phyloP scores from a whole-genome alignment of 2,113 vertebrate species.

The Anthoscopus minutus region DNA sequence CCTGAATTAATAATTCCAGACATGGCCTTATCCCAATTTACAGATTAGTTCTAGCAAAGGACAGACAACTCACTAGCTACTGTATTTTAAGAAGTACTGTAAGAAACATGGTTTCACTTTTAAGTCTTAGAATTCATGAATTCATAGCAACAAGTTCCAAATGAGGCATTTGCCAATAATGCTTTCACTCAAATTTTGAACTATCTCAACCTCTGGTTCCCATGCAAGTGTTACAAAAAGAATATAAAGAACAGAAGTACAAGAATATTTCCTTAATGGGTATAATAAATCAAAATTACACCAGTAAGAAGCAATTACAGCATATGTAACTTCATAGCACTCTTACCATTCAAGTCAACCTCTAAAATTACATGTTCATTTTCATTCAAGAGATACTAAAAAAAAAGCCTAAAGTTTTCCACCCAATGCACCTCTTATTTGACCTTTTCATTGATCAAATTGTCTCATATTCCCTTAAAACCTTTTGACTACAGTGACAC shows the following conservation, averaged over 20 bases:
- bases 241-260: neutral
- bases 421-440: neutral
- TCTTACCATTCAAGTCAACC: constrained; percentile 28
- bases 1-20: constrained; percentile 3
- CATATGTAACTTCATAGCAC: constrained; percentile 55
- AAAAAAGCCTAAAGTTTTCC: neutral
- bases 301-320: constrained; percentile 53
- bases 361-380: constrained; percentile 56
- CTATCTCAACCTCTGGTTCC: neutral
- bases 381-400: constrained; percentile 3
- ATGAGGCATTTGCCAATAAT: neutral
- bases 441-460: constrained; percentile 52
- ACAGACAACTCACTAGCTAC: neutral
- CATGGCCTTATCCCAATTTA: neutral
- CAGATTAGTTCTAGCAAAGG: neutral
- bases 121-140: neutral
- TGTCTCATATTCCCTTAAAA: constrained; percentile 25
- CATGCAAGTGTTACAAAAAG: neutral
- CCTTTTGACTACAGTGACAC: constrained; percentile 31
- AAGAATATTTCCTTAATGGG: constrained; percentile 51
- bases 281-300: constrained; percentile 62
- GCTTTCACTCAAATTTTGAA: constrained; percentile 45
- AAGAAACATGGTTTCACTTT: neutral
- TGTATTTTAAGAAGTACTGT: neutral
- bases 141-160: neutral